These are phyloP conservation scores for Cheilosia impressa DNA, from an alignment of 2,888 invertebrate genomes.

Conservation along the genomic window DNA sequence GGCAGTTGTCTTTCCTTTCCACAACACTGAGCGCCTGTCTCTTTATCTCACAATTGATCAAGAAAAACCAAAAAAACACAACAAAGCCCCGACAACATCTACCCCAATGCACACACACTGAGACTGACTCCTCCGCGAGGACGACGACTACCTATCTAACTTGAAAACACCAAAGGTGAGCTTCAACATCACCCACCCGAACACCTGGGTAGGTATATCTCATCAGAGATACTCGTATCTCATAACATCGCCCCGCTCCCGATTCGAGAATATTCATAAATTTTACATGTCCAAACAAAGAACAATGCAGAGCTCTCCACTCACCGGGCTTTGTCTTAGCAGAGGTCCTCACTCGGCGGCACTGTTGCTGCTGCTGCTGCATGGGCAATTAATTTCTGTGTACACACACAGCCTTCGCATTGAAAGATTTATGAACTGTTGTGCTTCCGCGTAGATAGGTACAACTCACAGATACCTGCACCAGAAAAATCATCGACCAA, in stretches of 20 bases:
- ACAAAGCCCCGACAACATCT: constrained; percentile 33
- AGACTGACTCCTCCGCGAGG: constrained; percentile 13
- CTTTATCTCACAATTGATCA: constrained; percentile 50
- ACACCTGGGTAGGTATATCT: constrained; percentile 56
- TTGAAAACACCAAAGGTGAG: constrained; percentile 65
- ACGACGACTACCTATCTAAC: constrained; percentile 35
- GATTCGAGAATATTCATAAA: constrained; percentile 70
- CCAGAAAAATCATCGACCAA: constrained; percentile 67
- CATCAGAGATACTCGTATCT: constrained; percentile 39
- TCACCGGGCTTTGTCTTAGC: constrained; percentile 55
- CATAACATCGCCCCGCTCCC: constrained; percentile 54
- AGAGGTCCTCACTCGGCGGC: constrained; percentile 30
- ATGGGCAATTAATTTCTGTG: constrained; percentile 75
- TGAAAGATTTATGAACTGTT: constrained; percentile 74
- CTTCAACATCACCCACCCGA: constrained; percentile 67
- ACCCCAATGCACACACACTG: constrained; percentile 3
- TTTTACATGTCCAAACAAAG: constrained; percentile 73
- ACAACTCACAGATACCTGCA: constrained; percentile 64
- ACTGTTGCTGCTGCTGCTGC: constrained; percentile 37
- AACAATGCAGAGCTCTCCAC: constrained; percentile 65
- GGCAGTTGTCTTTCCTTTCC: constrained; percentile 45
- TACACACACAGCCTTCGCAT: constrained; percentile 68
- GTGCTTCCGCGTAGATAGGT: constrained; percentile 73
- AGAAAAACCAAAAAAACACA: background rate
- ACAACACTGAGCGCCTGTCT: constrained; percentile 61